Conservation (phyloP, 1,140 invertebrate genomes). For the Lasaia peninsularis region DNA sequence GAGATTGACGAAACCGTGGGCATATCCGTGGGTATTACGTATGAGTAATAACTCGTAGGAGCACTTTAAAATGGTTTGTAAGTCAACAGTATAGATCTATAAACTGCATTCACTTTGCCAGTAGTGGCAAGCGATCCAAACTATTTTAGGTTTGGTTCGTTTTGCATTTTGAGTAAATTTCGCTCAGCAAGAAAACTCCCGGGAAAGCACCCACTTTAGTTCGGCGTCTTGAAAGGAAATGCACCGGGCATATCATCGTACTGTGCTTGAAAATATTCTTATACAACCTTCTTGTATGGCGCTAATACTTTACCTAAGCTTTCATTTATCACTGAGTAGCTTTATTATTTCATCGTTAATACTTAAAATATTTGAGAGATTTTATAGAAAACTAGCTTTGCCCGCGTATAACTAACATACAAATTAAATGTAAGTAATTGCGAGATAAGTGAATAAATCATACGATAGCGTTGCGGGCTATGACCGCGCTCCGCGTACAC, state of each 20-base stretch:
- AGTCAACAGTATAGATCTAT: background rate
- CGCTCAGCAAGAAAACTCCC: slow-evolving; percentile 27
- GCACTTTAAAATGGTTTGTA: background rate
- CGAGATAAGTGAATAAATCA: no score
- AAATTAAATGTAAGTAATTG: no score
- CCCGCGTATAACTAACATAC: no score
- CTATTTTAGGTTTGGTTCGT: slow-evolving; percentile 9
- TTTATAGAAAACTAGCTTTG: no score
- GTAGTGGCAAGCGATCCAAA: slow-evolving; percentile 9
- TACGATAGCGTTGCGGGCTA: no score
- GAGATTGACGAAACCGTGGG: no score
- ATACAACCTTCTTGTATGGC: slow-evolving; percentile 14
- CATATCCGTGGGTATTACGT: no score
- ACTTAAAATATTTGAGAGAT: no score
- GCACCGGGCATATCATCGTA: slow-evolving; percentile 21
- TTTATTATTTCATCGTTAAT: no score
- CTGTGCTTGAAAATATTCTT: slow-evolving; percentile 15
- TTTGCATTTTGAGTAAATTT: slow-evolving; percentile 18
- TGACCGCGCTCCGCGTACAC: no score
- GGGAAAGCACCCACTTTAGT: slow-evolving; percentile 29
- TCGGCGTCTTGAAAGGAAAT: slow-evolving; percentile 30
- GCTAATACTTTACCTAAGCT: background rate
- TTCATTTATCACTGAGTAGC: no score
- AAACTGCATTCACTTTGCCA: background rate
- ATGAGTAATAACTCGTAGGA: background rate